Evolutionary conservation across 2,113 vertebrate genomes (phyloP).

Genomic region (Lota lota): DNA sequence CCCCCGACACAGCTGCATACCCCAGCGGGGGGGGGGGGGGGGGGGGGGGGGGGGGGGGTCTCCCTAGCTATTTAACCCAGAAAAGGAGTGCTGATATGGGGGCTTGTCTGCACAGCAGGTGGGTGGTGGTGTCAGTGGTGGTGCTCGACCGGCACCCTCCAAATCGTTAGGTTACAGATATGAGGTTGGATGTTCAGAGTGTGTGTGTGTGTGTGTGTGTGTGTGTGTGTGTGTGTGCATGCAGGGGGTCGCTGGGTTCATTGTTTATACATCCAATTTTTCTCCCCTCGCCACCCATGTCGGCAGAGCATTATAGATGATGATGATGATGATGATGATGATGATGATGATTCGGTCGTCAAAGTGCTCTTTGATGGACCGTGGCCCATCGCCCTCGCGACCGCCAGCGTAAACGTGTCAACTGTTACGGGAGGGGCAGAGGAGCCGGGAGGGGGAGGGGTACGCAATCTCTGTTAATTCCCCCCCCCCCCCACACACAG

Average conservation of each 20-base stretch:
- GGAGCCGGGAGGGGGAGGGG: slow-evolving; percentile 10
- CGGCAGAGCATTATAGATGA: too few relatives aligned
- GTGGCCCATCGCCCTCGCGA: slow-evolving; percentile 27
- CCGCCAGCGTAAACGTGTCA: slow-evolving; percentile 51
- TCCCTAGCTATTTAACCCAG: slow-evolving; percentile 39
- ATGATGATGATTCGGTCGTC: too few relatives aligned
- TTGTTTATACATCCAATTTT: too few relatives aligned
- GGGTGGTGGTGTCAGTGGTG: slow-evolving; percentile 9
- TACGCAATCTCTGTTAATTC: slow-evolving; percentile 53
- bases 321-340: too few relatives aligned
- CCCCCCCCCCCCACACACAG: slow-evolving; percentile 23
- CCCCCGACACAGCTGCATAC: slow-evolving; percentile 29
- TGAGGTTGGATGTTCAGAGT: slow-evolving; percentile 1
- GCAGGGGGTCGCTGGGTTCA: too few relatives aligned
- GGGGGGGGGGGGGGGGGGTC: slow-evolving; percentile 15
- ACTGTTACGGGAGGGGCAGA: background rate
- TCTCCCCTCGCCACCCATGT: too few relatives aligned
- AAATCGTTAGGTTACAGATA: too few relatives aligned
- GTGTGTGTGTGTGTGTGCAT: background rate
- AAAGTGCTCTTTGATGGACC: too few relatives aligned
- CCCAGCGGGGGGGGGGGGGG: slow-evolving; percentile 16
- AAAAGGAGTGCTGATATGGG: slow-evolving; percentile 37
- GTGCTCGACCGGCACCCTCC: slow-evolving; percentile 3
- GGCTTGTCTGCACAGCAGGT: slow-evolving; percentile 50
- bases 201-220: background rate